phyloP scores from a whole-genome alignment of 2,113 vertebrate species.

The Ornithorhynchus anatinus region DNA sequence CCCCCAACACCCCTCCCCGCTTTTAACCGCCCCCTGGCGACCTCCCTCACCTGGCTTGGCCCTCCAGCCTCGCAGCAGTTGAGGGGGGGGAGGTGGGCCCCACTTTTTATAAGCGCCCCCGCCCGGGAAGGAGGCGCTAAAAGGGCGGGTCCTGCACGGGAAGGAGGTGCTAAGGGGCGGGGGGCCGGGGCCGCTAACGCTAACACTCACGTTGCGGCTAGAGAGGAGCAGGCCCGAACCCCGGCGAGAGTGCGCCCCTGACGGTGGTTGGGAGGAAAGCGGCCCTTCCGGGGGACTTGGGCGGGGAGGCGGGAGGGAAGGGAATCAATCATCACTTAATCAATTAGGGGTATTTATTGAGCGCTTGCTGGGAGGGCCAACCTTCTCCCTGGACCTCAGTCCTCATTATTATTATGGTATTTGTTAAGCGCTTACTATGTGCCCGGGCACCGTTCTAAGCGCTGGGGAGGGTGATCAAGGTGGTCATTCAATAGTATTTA shows the following conservation, averaged over 20 bases:
- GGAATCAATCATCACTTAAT: too few relatives aligned
- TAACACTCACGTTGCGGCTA: not conserved
- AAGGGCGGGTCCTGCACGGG: not conserved
- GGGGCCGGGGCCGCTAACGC: not conserved
- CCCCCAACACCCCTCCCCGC: not conserved
- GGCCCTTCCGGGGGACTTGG: too few relatives aligned
- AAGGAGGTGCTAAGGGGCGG: not conserved
- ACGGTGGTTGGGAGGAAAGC: not conserved
- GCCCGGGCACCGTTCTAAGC: too few relatives aligned
- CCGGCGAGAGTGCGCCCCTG: not conserved
- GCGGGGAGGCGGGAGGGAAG: too few relatives aligned
- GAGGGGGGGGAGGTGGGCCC: not conserved
- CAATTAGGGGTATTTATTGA: too few relatives aligned
- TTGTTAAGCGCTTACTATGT: too few relatives aligned
- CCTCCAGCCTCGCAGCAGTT: too few relatives aligned
- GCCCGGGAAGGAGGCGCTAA: not conserved
- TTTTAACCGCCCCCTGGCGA: not conserved
- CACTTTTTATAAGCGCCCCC: not conserved
- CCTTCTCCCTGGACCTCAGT: too few relatives aligned
- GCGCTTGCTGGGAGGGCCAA: too few relatives aligned
- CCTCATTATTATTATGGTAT: too few relatives aligned
- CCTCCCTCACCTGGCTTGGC: not conserved
- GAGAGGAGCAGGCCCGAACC: not conserved
- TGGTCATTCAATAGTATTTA: too few relatives aligned
- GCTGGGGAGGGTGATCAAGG: too few relatives aligned